phyloP scores from a whole-genome alignment of 35 echinoderm and acorn worm species.

The Strongylocentrotus purpuratus region DNA sequence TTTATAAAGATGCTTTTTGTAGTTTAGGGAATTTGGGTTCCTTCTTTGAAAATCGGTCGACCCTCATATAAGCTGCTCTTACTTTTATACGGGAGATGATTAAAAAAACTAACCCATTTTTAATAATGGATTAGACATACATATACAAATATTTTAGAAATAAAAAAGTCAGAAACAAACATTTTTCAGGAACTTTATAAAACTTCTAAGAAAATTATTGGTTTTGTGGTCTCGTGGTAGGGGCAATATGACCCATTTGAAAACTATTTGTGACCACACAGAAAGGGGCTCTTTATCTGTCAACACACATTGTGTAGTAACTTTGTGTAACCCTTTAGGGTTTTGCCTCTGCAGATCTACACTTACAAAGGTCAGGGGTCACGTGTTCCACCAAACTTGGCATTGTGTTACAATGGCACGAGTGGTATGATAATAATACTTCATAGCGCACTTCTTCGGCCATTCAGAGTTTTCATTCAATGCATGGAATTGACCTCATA shows the following conservation, averaged over 20 bases:
- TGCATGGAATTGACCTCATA: not conserved
- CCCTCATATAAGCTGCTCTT: too few relatives aligned
- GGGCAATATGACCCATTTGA: not conserved
- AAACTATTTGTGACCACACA: not conserved
- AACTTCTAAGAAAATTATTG: not conserved
- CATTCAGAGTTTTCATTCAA: not conserved
- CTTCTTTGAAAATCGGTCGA: too few relatives aligned
- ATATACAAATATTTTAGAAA: not conserved
- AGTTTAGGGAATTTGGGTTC: too few relatives aligned
- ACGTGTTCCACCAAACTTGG: slow-evolving; percentile 17
- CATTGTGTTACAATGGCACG: slow-evolving; percentile 8
- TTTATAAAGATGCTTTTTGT: too few relatives aligned
- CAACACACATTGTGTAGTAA: not conserved
- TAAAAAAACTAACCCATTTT: too few relatives aligned
- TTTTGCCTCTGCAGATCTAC: not conserved
- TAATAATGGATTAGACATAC: not conserved
- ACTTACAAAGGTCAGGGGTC: not conserved
- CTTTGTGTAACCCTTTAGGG: not conserved
- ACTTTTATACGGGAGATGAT: too few relatives aligned
- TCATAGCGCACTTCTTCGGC: slow-evolving; percentile 14
- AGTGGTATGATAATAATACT: not conserved
- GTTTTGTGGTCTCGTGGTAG: not conserved
- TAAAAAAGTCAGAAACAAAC: too few relatives aligned
- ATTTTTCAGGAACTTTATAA: not conserved
- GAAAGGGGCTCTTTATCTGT: not conserved